These are phyloP conservation scores for Troilus luridus DNA, from an alignment of 2,888 invertebrate genomes.

Conservation along the genomic window DNA sequence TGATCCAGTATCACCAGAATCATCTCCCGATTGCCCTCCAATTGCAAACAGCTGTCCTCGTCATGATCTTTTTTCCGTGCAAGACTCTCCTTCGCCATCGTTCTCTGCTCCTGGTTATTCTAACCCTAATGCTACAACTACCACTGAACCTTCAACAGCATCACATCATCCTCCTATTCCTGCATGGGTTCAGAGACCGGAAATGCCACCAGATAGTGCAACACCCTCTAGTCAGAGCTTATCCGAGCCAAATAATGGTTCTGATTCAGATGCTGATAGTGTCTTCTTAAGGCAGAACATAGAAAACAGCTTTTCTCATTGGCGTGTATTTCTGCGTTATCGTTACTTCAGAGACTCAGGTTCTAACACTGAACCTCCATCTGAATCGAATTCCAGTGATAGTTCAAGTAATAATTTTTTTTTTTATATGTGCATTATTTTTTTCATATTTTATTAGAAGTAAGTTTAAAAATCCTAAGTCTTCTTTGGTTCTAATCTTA, in stretches of 20 bases:
- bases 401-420: constrained; percentile 52
- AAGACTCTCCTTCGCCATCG: constrained; percentile 18
- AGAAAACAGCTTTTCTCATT: constrained; percentile 54
- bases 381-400: constrained; percentile 58
- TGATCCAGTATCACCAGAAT: constrained; percentile 40
- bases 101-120: neutral
- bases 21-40: constrained; percentile 21
- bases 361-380: constrained; percentile 57
- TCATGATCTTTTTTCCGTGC: constrained; percentile 1
- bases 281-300: constrained; percentile 49
- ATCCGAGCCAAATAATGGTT: constrained; percentile 55
- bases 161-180: constrained; percentile 32
- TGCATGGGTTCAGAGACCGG: constrained; percentile 28
- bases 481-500: neutral
- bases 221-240: constrained; percentile 43
- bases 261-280: constrained; percentile 53
- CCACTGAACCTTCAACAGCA: neutral
- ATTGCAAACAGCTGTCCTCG: neutral
- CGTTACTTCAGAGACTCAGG: constrained; percentile 56
- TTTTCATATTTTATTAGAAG: neutral
- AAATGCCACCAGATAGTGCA: constrained; percentile 35
- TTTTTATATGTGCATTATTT: neutral
- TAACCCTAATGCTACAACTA: neutral
- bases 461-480: neutral
- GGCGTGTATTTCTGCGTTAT: constrained; percentile 58